A percentile compares a stretch with the other conserved stretches of the same genome.
Conservation (phyloP, 2,113 vertebrate species). For the Polyodon spathula region DNA sequence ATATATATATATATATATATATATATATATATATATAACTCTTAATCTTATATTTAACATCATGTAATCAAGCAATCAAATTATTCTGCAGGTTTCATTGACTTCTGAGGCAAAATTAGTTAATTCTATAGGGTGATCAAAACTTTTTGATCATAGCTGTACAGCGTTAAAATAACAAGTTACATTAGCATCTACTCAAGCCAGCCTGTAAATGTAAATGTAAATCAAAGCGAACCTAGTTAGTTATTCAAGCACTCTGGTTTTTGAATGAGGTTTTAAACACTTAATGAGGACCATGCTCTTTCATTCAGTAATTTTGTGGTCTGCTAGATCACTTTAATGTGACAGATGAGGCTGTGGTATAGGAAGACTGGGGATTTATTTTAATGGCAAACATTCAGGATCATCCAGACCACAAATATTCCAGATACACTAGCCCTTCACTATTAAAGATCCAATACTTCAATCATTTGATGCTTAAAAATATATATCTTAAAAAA, state of each 20-base stretch:
- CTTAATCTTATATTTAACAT: too few relatives aligned
- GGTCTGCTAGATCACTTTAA: constrained; percentile 50
- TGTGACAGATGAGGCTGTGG: constrained; percentile 35
- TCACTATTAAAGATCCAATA: neutral
- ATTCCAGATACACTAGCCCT: neutral
- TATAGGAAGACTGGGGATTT: constrained; percentile 35
- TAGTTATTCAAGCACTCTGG: constrained; percentile 36
- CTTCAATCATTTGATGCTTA: neutral
- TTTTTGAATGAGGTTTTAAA: constrained; percentile 36
- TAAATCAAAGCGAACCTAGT: constrained; percentile 25
- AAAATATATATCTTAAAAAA: too few relatives aligned
- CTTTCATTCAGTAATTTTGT: constrained; percentile 49
- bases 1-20: too few relatives aligned
- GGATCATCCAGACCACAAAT: constrained; percentile 39
- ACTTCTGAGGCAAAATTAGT: too few relatives aligned
- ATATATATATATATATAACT: too few relatives aligned
- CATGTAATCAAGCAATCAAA: too few relatives aligned
- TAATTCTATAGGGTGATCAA: too few relatives aligned
- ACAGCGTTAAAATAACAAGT: neutral
- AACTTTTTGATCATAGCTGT: too few relatives aligned
- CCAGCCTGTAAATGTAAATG: neutral
- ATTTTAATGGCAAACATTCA: constrained; percentile 37
- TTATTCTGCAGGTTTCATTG: too few relatives aligned
- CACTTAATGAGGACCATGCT: constrained; percentile 30
- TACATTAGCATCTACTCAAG: neutral